A percentile compares a stretch with the other conserved stretches of the same genome.
Conservation (phyloP, 2,113 vertebrate genomes). For the Synodontis membranacea region DNA sequence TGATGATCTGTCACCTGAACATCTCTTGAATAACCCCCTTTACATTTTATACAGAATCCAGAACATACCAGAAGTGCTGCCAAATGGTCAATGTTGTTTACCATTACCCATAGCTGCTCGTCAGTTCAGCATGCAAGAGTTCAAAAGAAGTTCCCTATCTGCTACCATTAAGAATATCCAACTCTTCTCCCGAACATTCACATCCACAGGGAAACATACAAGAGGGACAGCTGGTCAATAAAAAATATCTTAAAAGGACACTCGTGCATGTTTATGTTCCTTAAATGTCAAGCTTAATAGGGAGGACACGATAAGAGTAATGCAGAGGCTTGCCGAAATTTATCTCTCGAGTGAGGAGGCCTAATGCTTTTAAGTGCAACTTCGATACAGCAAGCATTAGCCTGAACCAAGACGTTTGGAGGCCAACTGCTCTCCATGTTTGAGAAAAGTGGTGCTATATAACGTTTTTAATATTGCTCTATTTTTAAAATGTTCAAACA, state of each 20-base stretch:
- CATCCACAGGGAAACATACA: conserved; percentile 53
- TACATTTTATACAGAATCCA: conserved; percentile 41
- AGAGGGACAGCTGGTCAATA: conserved; percentile 74
- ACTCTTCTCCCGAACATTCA: conserved; percentile 58
- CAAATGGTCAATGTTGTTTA: conserved; percentile 42
- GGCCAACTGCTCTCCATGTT: conserved; percentile 33
- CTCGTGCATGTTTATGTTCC: conserved; percentile 71
- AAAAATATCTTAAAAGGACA: conserved; percentile 75
- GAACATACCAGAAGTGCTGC: conserved; percentile 21
- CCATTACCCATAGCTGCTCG: neutral
- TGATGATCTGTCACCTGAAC: conserved; percentile 17
- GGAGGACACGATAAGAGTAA: conserved; percentile 63
- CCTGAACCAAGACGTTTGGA: conserved; percentile 63
- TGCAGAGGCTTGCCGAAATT: conserved; percentile 62
- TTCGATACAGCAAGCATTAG: conserved; percentile 51
- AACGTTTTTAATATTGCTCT: conserved; percentile 29
- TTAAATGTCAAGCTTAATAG: conserved; percentile 61
- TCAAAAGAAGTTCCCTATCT: conserved; percentile 25
- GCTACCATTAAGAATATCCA: conserved; percentile 29
- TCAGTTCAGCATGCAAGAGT: conserved; percentile 27
- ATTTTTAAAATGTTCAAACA: conserved; percentile 31
- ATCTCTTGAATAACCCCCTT: neutral
- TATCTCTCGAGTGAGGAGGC: conserved; percentile 32
- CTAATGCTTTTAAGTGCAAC: conserved; percentile 61
- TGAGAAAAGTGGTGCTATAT: conserved; percentile 34